A percentile compares a stretch with the other conserved stretches of the same genome.
phyloP scores from a whole-genome alignment of 1,140 invertebrate genomes.

The Muscidifurax raptorellus region DNA sequence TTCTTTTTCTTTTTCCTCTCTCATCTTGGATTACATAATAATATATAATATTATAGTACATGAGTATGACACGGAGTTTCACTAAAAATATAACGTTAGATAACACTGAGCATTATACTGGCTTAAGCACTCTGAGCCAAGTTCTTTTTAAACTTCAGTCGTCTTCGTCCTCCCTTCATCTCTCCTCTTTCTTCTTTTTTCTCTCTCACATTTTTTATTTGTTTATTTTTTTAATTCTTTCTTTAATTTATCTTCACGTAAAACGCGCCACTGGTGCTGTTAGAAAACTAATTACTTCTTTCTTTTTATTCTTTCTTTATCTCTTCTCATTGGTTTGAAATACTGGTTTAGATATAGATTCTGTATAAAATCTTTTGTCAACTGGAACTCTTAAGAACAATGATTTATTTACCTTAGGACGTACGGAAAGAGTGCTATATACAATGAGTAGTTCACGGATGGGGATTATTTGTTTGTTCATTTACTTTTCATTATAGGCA shows the following conservation, averaged over 20 bases:
- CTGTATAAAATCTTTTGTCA: conserved; percentile 73
- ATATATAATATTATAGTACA: conserved; percentile 57
- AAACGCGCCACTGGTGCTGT: conserved; percentile 65
- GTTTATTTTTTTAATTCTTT: conserved; percentile 38
- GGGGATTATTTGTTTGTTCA: not conserved
- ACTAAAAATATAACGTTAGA: conserved; percentile 74
- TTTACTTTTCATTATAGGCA: conserved; percentile 21
- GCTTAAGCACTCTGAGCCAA: conserved; percentile 69
- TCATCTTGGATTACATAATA: conserved; percentile 47
- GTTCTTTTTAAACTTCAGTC: conserved; percentile 44
- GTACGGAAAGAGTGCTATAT: conserved; percentile 64
- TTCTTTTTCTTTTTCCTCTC: conserved; percentile 5
- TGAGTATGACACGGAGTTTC: conserved; percentile 73
- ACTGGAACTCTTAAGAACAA: conserved; percentile 73
- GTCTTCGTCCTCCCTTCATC: conserved; percentile 2
- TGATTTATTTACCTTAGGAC: conserved; percentile 63
- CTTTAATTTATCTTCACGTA: conserved; percentile 59
- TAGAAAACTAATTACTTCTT: conserved; percentile 75
- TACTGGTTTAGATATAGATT: conserved; percentile 74
- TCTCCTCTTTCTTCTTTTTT: not conserved
- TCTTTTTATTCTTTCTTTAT: conserved; percentile 41
- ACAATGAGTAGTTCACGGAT: conserved; percentile 49
- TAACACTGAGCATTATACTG: conserved; percentile 69
- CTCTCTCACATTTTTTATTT: conserved; percentile 1
- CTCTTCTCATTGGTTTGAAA: conserved; percentile 72